Evolutionary conservation across 2,113 vertebrate genomes (phyloP).

Genomic region (Trogon melanurus): DNA sequence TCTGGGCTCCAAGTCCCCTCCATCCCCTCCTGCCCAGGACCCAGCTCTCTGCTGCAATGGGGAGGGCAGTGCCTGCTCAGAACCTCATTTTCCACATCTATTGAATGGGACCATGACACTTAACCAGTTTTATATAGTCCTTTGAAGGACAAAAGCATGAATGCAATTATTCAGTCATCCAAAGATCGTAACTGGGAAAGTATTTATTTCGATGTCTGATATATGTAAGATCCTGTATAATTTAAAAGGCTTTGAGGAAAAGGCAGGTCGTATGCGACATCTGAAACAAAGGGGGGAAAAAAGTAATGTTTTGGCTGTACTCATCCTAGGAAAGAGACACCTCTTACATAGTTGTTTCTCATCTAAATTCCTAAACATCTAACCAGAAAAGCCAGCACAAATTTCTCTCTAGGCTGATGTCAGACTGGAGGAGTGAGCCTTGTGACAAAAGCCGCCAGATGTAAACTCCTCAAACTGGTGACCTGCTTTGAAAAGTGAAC

Average conservation of each 20-base stretch:
- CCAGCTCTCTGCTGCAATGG: neutral
- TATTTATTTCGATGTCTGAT: neutral
- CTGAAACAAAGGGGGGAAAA: neutral
- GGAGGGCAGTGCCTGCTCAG: neutral
- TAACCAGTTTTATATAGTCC: neutral
- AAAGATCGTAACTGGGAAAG: neutral
- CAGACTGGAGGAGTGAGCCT: neutral
- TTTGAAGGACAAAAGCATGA: neutral
- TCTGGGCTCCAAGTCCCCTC: neutral
- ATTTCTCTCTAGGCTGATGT: neutral
- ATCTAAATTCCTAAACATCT: neutral
- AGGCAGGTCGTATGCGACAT: neutral
- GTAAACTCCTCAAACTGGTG: neutral
- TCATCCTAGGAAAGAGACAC: neutral
- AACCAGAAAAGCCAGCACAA: neutral
- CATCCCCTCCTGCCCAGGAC: neutral
- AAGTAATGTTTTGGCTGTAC: neutral
- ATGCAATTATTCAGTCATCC: neutral
- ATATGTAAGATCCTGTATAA: neutral
- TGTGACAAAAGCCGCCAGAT: neutral
- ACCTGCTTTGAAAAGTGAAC: neutral
- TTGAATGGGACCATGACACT: neutral
- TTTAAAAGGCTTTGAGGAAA: neutral
- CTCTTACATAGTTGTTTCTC: neutral
- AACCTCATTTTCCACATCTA: neutral